These are phyloP conservation scores for Urocitellus parryii DNA, from an alignment of 2,113 vertebrate species.

Conservation along the genomic window DNA sequence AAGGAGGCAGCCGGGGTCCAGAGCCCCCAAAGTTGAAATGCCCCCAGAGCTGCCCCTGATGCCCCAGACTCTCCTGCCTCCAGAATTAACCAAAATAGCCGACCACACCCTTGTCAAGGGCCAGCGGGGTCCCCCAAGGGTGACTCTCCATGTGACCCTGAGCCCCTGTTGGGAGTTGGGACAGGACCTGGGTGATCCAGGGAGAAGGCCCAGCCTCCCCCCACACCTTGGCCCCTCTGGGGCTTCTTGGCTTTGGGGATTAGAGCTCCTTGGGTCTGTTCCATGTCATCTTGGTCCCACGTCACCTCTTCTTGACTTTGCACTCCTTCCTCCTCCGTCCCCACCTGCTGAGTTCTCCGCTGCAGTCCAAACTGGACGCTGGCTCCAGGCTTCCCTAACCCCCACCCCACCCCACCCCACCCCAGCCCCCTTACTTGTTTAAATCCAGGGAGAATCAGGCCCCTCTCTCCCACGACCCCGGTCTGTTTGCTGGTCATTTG, in stretches of 20 bases:
- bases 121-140: neutral
- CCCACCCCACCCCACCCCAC: neutral
- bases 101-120: neutral
- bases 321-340: neutral
- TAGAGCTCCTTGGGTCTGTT: neutral
- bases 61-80: neutral
- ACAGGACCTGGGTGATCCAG: too few species aligned
- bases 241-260: neutral
- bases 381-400: neutral
- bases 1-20: neutral
- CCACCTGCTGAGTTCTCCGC: neutral
- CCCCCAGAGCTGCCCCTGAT: neutral
- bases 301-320: neutral
- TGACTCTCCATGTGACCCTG: accelerated
- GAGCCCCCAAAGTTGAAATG: neutral
- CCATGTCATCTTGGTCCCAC: neutral
- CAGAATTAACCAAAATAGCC: neutral
- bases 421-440: neutral
- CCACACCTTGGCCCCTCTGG: neutral
- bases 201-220: neutral
- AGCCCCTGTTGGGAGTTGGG: neutral
- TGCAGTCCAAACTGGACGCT: neutral
- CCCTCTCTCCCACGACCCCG: neutral
- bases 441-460: neutral
- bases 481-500: neutral